Evolutionary conservation across 2,113 vertebrate genomes (phyloP).

Genomic region (Hippolais icterina): DNA sequence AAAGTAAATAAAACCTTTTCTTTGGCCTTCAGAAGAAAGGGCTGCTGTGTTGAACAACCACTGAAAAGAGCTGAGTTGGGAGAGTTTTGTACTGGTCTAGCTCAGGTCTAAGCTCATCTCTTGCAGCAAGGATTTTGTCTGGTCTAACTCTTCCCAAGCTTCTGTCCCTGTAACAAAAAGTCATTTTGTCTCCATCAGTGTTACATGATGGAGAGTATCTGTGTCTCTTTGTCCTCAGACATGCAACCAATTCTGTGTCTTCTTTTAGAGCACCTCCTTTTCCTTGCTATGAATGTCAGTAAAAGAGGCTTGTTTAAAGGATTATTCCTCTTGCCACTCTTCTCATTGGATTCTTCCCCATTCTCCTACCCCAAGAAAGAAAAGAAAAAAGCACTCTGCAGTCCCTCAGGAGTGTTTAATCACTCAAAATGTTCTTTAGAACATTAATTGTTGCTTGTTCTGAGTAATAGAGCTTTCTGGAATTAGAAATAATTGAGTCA

Average conservation of each 20-base stretch:
- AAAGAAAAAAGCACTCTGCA: background rate
- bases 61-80: background rate
- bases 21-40: background rate
- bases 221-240: background rate
- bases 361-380: background rate
- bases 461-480: background rate
- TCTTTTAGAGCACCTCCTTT: background rate
- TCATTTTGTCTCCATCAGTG: background rate
- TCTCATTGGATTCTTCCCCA: background rate
- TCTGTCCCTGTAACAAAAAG: background rate
- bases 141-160: background rate
- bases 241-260: background rate
- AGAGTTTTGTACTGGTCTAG: background rate
- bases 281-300: background rate
- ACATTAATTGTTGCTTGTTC: background rate
- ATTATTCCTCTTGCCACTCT: background rate
- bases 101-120: background rate
- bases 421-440: background rate
- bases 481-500: constrained; percentile 26
- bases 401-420: background rate
- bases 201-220: background rate
- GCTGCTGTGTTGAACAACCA: background rate
- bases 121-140: background rate
- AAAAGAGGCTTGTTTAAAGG: background rate
- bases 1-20: background rate